Evolutionary conservation across 2,888 invertebrate genomes (phyloP).

Genomic region (Cactoblastis cactorum): DNA sequence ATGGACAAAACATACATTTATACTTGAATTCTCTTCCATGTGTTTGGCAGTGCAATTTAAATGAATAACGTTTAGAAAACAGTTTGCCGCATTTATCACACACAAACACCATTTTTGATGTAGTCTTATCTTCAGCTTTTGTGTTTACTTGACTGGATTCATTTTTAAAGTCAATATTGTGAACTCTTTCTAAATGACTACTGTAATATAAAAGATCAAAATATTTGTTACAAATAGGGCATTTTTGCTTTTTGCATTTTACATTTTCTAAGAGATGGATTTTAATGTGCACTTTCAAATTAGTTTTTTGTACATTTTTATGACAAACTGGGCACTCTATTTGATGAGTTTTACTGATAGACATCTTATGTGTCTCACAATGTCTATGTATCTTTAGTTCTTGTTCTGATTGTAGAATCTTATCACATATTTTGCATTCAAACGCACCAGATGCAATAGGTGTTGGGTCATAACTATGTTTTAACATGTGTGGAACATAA

Average conservation of each 20-base stretch:
- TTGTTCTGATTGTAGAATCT: neutral
- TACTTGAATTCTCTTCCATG: slow-evolving; percentile 17
- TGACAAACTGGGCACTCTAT: neutral
- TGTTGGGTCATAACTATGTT: neutral
- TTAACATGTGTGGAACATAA: neutral
- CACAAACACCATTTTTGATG: neutral
- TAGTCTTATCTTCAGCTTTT: neutral
- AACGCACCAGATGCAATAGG: neutral
- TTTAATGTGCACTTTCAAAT: neutral
- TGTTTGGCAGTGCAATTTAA: neutral
- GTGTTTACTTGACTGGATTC: neutral
- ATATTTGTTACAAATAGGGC: neutral
- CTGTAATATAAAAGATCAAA: neutral
- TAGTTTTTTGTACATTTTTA: neutral
- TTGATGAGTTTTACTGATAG: neutral
- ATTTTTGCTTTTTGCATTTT: neutral
- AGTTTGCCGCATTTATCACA: neutral
- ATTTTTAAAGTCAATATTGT: neutral
- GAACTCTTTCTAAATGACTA: neutral
- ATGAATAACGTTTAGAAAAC: neutral
- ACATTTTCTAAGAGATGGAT: neutral
- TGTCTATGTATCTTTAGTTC: neutral
- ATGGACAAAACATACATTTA: slow-evolving; percentile 51
- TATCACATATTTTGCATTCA: neutral
- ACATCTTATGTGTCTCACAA: neutral